Evolutionary conservation across 2,888 invertebrate species (phyloP), one percentile per base, ranked within the genome.

Genomic region (Trisateles emortualis): DNA sequence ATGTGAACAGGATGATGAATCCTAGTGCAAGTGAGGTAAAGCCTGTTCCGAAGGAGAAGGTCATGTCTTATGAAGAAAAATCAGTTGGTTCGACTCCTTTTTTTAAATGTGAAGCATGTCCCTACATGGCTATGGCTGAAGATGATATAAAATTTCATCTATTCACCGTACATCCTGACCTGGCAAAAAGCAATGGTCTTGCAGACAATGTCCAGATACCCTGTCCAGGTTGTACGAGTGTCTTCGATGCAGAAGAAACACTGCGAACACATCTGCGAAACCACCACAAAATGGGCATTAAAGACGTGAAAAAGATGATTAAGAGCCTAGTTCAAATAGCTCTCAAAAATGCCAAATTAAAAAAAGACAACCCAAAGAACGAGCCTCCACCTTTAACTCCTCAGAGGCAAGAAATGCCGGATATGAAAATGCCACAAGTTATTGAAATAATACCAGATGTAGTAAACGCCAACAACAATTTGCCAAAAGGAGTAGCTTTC

Each of bases 161-260:
- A 39, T 91, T 93, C 61, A 90, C 89, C 3, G 84, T 82, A 1
- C 94, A 94, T 61, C 89, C 90, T 1, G 88, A 88, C 2, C 72
- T 90, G 9, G 88, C 94, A 9, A 93, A 90, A 72, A 93, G 84
- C 44, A 94, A 94, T 73, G 93, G 93, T 19, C 82, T 93, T 0
- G 90, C 91, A 16, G 93, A 94, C 71, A 88, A 94, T 64, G 87
- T 92, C 48, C 93, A 94, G 56, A 88, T 95, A 5, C 90, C 90
- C 61, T 96, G 96, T 71, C 95, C 96, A 10, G 96, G 95, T 6
- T 96, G 96, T 74, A 81, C 92, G 0, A 95, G 95, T 75, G 83
- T 94, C 1, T 96, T 96, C 74, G 95, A 94, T 69, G 93, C 94
- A 8, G 93, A 94, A 68, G 93, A 95, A 70, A 94, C 95, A 0